These are phyloP conservation scores for Bibio marci DNA, from an alignment of 2,888 invertebrate genomes.

Conservation along the genomic window DNA sequence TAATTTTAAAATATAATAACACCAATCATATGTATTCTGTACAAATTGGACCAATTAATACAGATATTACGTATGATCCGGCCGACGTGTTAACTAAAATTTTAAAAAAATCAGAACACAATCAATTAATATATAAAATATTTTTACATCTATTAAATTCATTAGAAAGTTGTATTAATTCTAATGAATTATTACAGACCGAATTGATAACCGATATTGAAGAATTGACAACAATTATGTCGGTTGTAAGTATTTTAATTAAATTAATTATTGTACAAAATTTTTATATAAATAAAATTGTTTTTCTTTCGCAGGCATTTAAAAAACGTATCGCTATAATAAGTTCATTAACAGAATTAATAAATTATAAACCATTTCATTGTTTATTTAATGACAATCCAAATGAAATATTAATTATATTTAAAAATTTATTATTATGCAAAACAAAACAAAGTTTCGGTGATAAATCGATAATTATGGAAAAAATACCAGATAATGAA, in stretches of 20 bases:
- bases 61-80: constrained; percentile 12
- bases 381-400: constrained; percentile 19
- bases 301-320: constrained; percentile 17
- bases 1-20: constrained; percentile 12
- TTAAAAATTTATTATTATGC: constrained; percentile 15
- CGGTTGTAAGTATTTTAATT: no score
- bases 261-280: no score
- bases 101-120: constrained; percentile 16
- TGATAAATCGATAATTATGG: constrained; percentile 8
- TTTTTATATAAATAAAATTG: no score
- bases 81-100: constrained; percentile 11
- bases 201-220: no score
- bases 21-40: constrained; percentile 7
- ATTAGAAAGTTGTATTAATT: no score
- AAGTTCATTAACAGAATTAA: constrained; percentile 19
- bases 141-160: constrained; percentile 11
- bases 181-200: no score
- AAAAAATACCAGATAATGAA: constrained; percentile 6
- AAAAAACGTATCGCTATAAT: constrained; percentile 19
- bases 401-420: constrained; percentile 16
- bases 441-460: constrained; percentile 12
- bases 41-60: no score
- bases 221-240: no score
- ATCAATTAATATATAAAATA: constrained; percentile 19
- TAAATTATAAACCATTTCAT: constrained; percentile 20